Evolutionary conservation across 2,797 vertebrate species (phyloP).

Genomic region (Xiphorhynchus erythropygius): DNA sequence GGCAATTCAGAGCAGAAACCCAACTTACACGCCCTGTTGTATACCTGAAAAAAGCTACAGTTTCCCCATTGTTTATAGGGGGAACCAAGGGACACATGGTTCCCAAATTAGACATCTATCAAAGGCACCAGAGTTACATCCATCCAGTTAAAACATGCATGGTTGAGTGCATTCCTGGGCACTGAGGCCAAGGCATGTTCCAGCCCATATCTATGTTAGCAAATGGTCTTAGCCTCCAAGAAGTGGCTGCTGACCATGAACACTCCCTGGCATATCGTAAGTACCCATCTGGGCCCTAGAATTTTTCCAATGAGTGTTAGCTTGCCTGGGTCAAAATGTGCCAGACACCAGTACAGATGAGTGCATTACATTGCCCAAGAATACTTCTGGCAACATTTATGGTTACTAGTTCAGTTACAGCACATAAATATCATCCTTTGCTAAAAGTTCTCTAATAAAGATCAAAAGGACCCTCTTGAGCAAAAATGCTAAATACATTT

Average conservation of each 20-base stretch:
- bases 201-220: not conserved
- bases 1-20: not conserved
- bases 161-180: not conserved
- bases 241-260: not conserved
- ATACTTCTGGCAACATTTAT: not conserved
- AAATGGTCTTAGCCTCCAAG: not conserved
- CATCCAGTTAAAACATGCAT: constrained; percentile 9
- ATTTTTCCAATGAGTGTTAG: not conserved
- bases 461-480: not conserved
- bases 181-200: not conserved
- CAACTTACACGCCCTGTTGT: not conserved
- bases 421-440: not conserved
- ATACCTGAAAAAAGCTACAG: not conserved
- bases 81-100: not conserved
- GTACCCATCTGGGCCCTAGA: not conserved
- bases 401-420: not conserved
- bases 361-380: not conserved
- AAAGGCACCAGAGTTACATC: not conserved
- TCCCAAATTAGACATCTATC: not conserved
- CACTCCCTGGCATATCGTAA: not conserved
- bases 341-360: not conserved
- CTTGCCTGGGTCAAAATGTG: not conserved
- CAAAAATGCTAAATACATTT: not conserved
- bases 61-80: not conserved
- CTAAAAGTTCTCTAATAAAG: not conserved